These are phyloP conservation scores for Cheilosia soror DNA, from an alignment of 2,888 invertebrate species.

Conservation along the genomic window DNA sequence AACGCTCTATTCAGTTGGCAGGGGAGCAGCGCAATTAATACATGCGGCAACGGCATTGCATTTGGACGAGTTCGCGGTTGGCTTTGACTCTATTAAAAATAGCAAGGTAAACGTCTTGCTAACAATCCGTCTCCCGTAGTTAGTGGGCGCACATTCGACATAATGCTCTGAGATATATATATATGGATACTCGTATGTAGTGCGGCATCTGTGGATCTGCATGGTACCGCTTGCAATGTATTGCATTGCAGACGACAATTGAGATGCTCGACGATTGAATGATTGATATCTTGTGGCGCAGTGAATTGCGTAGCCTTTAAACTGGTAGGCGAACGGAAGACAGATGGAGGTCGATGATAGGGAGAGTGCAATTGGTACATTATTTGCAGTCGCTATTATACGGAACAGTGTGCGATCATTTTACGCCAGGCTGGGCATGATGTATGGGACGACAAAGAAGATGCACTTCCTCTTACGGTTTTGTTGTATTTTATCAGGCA, in stretches of 20 bases:
- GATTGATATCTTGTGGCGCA: conserved; percentile 55
- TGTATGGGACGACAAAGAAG: background rate
- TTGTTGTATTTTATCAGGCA: conserved; percentile 20
- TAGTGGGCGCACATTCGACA: conserved; percentile 49
- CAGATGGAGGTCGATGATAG: conserved; percentile 60
- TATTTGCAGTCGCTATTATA: conserved; percentile 24
- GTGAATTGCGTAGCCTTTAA: conserved; percentile 43
- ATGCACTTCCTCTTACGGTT: conserved; percentile 16
- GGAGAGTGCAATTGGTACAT: conserved; percentile 36
- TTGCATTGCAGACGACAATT: conserved; percentile 48
- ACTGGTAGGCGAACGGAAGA: conserved; percentile 48
- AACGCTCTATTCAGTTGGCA: conserved; percentile 46
- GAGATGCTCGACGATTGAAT: conserved; percentile 62
- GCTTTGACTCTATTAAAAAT: conserved; percentile 69
- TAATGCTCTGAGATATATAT: conserved; percentile 5
- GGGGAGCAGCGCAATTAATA: conserved; percentile 34
- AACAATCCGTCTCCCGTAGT: conserved; percentile 53
- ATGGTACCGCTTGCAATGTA: background rate
- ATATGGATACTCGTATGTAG: background rate
- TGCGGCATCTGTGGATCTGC: conserved; percentile 40
- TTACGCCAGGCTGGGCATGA: conserved; percentile 22
- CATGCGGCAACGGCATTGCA: conserved; percentile 40
- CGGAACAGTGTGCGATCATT: conserved; percentile 7
- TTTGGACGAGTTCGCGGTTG: conserved; percentile 42
- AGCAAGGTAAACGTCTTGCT: conserved; percentile 66